phyloP scores from a whole-genome alignment of 2,888 invertebrate genomes.

The Latheticus oryzae region DNA sequence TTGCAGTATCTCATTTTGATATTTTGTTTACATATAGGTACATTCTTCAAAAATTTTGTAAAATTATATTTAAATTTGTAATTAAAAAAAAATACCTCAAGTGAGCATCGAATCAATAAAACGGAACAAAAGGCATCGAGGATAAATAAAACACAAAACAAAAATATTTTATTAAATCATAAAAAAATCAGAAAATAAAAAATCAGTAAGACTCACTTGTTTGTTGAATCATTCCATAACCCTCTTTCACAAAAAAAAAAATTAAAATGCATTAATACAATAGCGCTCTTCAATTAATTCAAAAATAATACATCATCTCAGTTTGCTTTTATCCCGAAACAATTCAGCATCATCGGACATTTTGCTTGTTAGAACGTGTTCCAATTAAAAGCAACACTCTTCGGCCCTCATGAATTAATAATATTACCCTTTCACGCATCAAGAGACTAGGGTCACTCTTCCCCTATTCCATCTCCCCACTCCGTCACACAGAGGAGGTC shows the following conservation, averaged over 20 bases:
- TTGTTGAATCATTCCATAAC: no score
- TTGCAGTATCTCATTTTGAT: no score
- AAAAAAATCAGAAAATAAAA: constrained; percentile 3
- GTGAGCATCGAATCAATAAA: no score
- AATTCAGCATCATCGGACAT: constrained; percentile 28
- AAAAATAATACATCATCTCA: constrained; percentile 33
- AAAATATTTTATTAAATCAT: constrained; percentile 20
- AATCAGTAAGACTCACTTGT: constrained; percentile 1
- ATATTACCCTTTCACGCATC: constrained; percentile 45
- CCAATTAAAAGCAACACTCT: constrained; percentile 43
- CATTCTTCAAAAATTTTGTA: no score
- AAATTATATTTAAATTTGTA: no score
- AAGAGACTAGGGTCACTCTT: constrained; percentile 56
- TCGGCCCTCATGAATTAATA: constrained; percentile 42
- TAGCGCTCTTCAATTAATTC: constrained; percentile 17
- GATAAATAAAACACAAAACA: constrained; percentile 8
- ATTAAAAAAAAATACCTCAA: no score
- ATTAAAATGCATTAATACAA: not conserved
- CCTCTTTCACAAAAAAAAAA: no score
- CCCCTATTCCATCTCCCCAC: constrained; percentile 51
- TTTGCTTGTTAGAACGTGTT: constrained; percentile 32
- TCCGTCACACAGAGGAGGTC: constrained; percentile 48
- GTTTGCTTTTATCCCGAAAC: constrained; percentile 1
- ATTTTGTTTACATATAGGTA: no score
- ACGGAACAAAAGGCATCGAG: not conserved